Conservation (phyloP, 2,797 vertebrate species). For the Pristis pectinata region DNA sequence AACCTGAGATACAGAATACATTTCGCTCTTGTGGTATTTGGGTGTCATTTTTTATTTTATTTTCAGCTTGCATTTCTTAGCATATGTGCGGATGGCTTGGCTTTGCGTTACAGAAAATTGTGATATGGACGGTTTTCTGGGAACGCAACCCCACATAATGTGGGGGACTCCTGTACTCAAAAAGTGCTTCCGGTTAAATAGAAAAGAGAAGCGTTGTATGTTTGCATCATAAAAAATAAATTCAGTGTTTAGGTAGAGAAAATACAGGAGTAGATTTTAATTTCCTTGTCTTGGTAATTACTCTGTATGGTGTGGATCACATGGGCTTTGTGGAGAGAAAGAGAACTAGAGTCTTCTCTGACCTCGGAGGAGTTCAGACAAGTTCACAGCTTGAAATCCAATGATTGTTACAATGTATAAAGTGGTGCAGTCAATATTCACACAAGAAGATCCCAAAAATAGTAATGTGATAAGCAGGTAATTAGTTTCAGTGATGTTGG, state of each 20-base stretch:
- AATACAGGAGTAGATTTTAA: background rate
- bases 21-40: too few relatives aligned
- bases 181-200: too few relatives aligned
- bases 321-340: background rate
- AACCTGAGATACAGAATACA: too few relatives aligned
- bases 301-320: background rate
- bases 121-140: too few relatives aligned
- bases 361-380: background rate
- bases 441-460: background rate
- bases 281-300: background rate
- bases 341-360: background rate
- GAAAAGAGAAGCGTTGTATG: too few relatives aligned
- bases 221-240: background rate
- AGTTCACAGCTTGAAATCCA: background rate
- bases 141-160: too few relatives aligned
- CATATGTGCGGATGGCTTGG: too few relatives aligned
- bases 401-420: background rate
- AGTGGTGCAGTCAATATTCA: background rate
- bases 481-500: slow-evolving; percentile 11
- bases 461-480: background rate
- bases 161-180: too few relatives aligned
- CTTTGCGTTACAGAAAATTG: too few relatives aligned
- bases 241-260: background rate
- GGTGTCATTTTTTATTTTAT: too few relatives aligned
- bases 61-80: too few relatives aligned